Percentiles rank a stretch among this genome's conserved stretches.
Conservation (phyloP, 1,140 invertebrate species). For the Helicoverpa zea region DNA sequence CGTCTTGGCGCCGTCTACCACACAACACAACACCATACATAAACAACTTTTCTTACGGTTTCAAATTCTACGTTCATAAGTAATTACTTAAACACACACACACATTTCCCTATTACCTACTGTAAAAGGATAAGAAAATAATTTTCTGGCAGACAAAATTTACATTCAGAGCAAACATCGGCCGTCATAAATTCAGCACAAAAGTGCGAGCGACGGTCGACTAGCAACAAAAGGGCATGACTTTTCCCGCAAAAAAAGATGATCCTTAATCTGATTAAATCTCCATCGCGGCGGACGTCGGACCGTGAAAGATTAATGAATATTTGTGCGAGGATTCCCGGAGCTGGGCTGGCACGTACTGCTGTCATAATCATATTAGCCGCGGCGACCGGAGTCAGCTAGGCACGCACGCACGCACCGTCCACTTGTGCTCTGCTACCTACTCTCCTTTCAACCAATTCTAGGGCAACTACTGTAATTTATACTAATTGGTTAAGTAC, state of each 20-base stretch:
- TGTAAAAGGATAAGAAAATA: conserved; percentile 31
- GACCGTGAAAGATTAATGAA: conserved; percentile 87
- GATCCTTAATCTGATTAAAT: conserved; percentile 87
- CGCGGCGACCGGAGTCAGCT: conserved; percentile 74
- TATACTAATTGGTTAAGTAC: neutral
- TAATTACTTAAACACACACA: neutral
- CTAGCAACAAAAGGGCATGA: conserved; percentile 84
- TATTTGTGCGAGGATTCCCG: conserved; percentile 85
- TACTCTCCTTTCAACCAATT: neutral
- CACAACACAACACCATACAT: conserved; percentile 1
- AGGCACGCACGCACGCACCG: conserved; percentile 77
- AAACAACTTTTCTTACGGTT: neutral
- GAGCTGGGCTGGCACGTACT: conserved; percentile 81
- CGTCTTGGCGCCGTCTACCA: conserved; percentile 65
- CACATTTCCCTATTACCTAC: neutral
- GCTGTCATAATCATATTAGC: conserved; percentile 86
- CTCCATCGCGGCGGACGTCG: conserved; percentile 85
- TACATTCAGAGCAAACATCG: conserved; percentile 81
- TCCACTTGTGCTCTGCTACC: conserved; percentile 42
- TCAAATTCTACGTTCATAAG: neutral
- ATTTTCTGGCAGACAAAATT: conserved; percentile 62
- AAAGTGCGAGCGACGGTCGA: conserved; percentile 81
- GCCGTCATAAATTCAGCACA: conserved; percentile 82
- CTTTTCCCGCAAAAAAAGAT: conserved; percentile 85
- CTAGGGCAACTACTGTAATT: neutral